A percentile compares a stretch with the other conserved stretches of the same genome.
Evolutionary conservation across 2,113 vertebrate species (phyloP).

Genomic region (Mystacornis crossleyi): DNA sequence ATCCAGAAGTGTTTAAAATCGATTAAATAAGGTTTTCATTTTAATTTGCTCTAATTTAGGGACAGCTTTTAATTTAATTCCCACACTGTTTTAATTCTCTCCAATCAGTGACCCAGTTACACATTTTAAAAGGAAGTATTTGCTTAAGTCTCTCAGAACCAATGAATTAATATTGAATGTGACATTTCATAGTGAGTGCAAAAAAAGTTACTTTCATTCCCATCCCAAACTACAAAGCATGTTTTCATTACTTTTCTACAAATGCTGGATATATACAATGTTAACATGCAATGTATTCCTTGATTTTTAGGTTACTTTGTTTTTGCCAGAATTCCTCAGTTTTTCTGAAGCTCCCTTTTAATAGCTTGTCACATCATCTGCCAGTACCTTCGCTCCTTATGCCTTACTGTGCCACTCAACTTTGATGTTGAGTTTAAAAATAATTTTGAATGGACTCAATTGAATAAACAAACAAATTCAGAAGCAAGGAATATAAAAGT

Average conservation of each 20-base stretch:
- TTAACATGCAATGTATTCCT: neutral
- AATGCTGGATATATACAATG: neutral
- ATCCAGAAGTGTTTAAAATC: constrained; percentile 55
- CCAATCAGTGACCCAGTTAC: neutral
- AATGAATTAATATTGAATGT: neutral
- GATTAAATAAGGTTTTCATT: constrained; percentile 44
- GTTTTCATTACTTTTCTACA: neutral
- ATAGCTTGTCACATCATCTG: neutral
- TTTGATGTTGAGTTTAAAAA: neutral
- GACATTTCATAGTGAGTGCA: neutral
- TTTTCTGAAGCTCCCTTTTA: neutral
- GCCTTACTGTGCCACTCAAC: neutral
- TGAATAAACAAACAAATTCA: neutral
- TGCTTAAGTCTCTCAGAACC: neutral
- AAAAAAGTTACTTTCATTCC: neutral
- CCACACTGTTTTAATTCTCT: neutral
- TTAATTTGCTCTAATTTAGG: constrained; percentile 38
- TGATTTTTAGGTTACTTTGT: neutral
- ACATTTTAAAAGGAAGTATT: neutral
- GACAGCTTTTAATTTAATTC: constrained; percentile 39
- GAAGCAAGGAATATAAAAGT: neutral
- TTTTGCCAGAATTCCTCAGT: neutral
- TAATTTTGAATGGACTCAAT: neutral
- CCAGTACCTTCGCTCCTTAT: neutral
- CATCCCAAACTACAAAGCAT: neutral